Percentiles rank a stretch among this genome's conserved stretches.
Evolutionary conservation across 2,888 invertebrate genomes (phyloP).

Genomic region (Cryptosula pallasiana): DNA sequence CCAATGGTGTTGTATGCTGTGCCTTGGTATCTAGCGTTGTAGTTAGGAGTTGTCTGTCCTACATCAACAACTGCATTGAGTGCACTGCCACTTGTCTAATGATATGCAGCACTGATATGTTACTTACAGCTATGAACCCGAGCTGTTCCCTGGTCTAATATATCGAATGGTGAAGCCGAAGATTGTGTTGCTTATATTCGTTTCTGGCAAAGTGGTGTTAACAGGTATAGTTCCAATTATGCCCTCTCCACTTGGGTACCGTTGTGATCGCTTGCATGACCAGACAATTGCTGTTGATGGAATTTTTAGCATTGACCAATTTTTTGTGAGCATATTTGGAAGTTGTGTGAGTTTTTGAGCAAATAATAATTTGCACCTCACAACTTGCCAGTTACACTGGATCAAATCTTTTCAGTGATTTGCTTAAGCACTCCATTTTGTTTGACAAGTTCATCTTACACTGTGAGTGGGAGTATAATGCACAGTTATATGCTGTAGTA

Average conservation of each 20-base stretch:
- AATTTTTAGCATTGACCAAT: neutral
- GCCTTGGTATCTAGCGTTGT: too few relatives aligned
- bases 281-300: neutral
- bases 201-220: conserved; percentile 96
- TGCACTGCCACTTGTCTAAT: too few relatives aligned
- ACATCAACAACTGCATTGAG: too few relatives aligned
- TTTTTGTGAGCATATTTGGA: neutral
- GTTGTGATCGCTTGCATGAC: neutral
- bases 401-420: too few relatives aligned
- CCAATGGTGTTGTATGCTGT: too few relatives aligned
- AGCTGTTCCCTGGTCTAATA: conserved; percentile 95
- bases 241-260: neutral
- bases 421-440: too few relatives aligned
- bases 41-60: too few relatives aligned
- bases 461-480: too few relatives aligned
- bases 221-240: conserved; percentile 58
- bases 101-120: conserved; percentile 3
- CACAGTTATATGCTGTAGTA: too few relatives aligned
- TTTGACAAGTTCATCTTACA: too few relatives aligned
- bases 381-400: too few relatives aligned
- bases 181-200: conserved; percentile 92
- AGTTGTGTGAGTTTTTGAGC: neutral
- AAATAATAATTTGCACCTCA: neutral
- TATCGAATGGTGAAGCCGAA: conserved; percentile 95
- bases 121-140: conserved; percentile 80